Conservation (phyloP, 2,113 vertebrate species). For the Microcebus griseorufus region DNA sequence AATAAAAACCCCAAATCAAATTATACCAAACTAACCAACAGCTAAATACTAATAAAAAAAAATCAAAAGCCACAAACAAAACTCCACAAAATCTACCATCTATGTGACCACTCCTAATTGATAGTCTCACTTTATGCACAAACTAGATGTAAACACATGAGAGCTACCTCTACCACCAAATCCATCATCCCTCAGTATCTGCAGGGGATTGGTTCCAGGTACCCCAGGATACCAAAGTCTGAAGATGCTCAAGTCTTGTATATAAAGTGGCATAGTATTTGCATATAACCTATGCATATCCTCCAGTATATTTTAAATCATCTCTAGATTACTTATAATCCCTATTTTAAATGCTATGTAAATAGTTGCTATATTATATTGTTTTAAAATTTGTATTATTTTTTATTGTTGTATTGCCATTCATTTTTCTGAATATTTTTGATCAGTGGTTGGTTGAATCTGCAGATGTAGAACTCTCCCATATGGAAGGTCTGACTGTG, state of each 20-base stretch:
- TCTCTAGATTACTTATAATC: background rate
- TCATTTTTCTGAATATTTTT: background rate
- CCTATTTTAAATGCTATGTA: background rate
- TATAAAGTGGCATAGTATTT: background rate
- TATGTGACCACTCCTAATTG: background rate
- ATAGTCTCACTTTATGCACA: constrained; percentile 7
- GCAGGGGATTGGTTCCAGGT: background rate
- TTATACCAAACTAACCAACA: background rate
- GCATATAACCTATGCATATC: background rate
- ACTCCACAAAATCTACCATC: background rate
- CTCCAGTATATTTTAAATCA: background rate
- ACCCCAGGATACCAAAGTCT: background rate
- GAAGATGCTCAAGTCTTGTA: no score
- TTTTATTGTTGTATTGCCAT: background rate
- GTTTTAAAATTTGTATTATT: background rate
- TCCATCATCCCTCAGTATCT: background rate
- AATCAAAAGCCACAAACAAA: constrained; percentile 3
- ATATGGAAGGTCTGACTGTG: background rate
- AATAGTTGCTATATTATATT: background rate
- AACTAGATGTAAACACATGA: background rate
- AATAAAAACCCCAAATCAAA: background rate
- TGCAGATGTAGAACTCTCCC: background rate
- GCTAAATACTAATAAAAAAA: background rate
- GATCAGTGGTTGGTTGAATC: background rate
- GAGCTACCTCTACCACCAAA: background rate